Evolutionary conservation across 2,888 invertebrate species (phyloP), one percentile per base, ranked within the genome.

Genomic region (Ochropleura plecta): DNA sequence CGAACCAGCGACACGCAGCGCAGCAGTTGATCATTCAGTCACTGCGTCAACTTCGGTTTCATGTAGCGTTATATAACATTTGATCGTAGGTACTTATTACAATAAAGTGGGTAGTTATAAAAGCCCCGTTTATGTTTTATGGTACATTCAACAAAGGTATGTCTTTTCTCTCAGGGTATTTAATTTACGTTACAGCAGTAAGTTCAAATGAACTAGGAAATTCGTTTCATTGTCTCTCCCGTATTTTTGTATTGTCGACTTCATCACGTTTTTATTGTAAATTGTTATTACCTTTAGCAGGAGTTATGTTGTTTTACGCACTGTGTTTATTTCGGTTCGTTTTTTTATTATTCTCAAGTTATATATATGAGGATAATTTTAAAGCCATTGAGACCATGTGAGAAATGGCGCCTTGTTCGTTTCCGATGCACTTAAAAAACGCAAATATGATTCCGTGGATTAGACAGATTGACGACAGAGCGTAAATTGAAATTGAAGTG

Each of bases 191-290:
- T 77, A 79, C 71, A 63, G 76, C 79, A 72, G 71, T 73, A 73
- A 81, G 57, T 71, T 87, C 62, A 86, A 78, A 85, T 78, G 62
- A 82, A 84, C 79, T 86, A 84, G 86, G 81, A 86, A 81, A 84
- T 88, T 80, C 70, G 64, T 79, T 79, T 77, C 75, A 79, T 84
- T 82, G 88, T 79, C 71, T 83, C 70, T 62, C 73, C 70, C 64
- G 71, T 73, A 81, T 81, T 87, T 79, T 88, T 73, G 57, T 84
- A 66, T 49, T 51, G 73, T 78, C 30, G 64, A 76, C 73, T 78
- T 73, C 76, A 70, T 79, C 67, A 59, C 42, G 62, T 74, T 83
- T 30, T 83, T 68, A 73, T 73, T 68, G 75, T 73, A 46, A 81
- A 81, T 72, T 83, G 70, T 73, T 79, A 80, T 77, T 78, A 63